phyloP scores from a whole-genome alignment of 2,888 invertebrate species.

The Cephus runcator region DNA sequence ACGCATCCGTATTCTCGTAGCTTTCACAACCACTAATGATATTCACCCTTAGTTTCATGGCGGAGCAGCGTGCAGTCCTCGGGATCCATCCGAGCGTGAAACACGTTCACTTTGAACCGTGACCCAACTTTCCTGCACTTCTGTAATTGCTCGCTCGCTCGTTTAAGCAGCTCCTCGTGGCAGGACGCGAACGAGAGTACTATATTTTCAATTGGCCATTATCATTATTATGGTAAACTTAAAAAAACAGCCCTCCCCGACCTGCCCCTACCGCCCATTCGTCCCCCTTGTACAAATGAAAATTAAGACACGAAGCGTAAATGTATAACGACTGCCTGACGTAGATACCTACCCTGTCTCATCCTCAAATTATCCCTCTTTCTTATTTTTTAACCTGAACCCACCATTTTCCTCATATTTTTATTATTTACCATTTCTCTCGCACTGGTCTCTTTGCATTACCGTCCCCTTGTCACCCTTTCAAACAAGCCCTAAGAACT shows the following conservation, averaged over 20 bases:
- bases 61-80: conserved; percentile 31
- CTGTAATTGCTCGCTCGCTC: conserved; percentile 41
- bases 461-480: background rate
- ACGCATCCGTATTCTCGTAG: background rate
- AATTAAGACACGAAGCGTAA: background rate
- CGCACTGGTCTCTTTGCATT: background rate
- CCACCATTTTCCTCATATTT: background rate
- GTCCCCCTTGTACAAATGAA: background rate
- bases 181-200: background rate
- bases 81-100: conserved; percentile 43
- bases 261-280: background rate
- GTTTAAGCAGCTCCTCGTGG: conserved; percentile 25
- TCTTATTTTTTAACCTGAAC: background rate
- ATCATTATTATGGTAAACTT: background rate
- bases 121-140: conserved; percentile 29
- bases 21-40: conserved; percentile 26
- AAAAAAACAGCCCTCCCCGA: background rate
- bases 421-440: background rate
- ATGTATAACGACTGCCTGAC: background rate
- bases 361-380: background rate
- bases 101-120: conserved; percentile 44
- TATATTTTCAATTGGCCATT: background rate
- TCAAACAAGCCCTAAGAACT: background rate
- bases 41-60: conserved; percentile 27
- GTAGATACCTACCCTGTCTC: background rate